These are phyloP conservation scores for Myotis lucifugus DNA, from an alignment of 2,113 vertebrate species.

Conservation along the genomic window DNA sequence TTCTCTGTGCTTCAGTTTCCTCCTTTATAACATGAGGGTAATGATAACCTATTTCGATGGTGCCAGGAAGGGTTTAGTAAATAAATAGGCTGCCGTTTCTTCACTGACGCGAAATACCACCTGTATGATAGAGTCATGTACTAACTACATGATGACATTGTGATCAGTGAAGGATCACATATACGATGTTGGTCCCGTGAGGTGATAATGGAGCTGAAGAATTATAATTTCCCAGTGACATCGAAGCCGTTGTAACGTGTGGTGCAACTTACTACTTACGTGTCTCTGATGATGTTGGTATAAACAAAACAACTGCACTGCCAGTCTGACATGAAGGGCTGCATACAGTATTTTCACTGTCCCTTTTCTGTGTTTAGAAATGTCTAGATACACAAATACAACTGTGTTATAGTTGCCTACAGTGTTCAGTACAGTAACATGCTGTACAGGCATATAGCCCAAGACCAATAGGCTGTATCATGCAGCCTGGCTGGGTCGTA, in stretches of 20 bases:
- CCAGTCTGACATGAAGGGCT: background rate
- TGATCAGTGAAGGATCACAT: background rate
- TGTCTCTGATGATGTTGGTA: background rate
- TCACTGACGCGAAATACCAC: background rate
- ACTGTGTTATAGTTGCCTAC: background rate
- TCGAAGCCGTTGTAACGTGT: background rate
- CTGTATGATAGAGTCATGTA: background rate
- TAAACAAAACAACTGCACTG: background rate
- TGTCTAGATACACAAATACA: background rate
- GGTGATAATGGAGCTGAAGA: background rate
- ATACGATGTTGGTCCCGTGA: no score
- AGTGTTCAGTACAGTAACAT: background rate
- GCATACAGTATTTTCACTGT: background rate
- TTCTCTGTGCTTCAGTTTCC: no score
- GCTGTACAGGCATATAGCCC: no score
- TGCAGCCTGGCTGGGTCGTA: no score
- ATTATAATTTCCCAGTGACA: background rate
- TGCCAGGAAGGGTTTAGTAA: background rate
- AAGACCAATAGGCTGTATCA: no score
- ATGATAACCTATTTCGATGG: background rate
- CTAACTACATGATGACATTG: background rate
- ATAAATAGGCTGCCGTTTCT: background rate
- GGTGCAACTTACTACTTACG: background rate
- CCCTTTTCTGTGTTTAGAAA: background rate
- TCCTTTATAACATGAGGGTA: no score